These are phyloP conservation scores for Heliconius nattereri DNA, from an alignment of 1,140 invertebrate genomes.

Conservation along the genomic window DNA sequence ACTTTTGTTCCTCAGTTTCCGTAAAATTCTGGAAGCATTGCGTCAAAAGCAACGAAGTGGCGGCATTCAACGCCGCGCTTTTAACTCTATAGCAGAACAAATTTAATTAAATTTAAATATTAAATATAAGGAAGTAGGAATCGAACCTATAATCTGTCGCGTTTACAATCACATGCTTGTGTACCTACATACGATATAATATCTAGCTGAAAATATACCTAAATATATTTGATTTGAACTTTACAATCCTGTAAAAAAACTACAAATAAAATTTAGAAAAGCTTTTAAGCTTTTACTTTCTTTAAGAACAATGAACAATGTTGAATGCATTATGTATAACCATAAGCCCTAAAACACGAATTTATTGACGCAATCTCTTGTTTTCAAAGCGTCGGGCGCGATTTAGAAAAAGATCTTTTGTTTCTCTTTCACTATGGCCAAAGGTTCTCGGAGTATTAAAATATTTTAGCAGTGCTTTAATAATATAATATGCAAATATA, in stretches of 20 bases:
- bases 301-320: constrained; percentile 29
- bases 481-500: background rate
- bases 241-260: background rate
- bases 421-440: constrained; percentile 61
- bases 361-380: constrained; percentile 53
- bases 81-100: no score
- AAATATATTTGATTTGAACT: background rate
- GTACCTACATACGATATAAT: no score
- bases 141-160: no score
- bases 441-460: constrained; percentile 20
- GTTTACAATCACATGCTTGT: no score
- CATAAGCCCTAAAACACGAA: constrained; percentile 47
- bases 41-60: no score
- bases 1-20: no score
- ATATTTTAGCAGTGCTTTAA: background rate
- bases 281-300: constrained; percentile 11
- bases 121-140: no score
- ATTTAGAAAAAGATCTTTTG: constrained; percentile 69
- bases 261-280: constrained; percentile 1
- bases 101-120: no score
- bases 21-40: no score
- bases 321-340: constrained; percentile 31
- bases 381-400: constrained; percentile 61
- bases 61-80: no score
- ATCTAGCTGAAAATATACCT: no score